Evolutionary conservation across 92 coral and sea anemone genomes (phyloP), one percentile per base, ranked within the genome.

Genomic region (Zoanthus solanderi): DNA sequence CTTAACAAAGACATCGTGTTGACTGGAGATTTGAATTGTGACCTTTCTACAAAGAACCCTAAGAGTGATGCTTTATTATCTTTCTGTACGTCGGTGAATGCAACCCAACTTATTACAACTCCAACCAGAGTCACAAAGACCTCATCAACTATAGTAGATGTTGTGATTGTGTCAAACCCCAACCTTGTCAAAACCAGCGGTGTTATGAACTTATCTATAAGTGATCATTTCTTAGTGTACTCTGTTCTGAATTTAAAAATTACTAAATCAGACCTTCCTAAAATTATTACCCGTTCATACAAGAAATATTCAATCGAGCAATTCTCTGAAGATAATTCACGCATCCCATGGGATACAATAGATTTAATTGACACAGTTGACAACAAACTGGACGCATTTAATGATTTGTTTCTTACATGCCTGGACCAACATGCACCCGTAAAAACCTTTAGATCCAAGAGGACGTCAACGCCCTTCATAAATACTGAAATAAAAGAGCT

Each of bases 101-200:
- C 84, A 14, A 76, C 84, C 5, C 88, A 87, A 10, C 45, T 78
- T 7, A 69, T 68, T 46, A 63, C 78, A 3, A 30, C 7, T 0
- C 78, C 79, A 31, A 87, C 79, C 10, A 79, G 80, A 48, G 86
- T 78, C 7, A 87, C 86, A 32, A 50, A 79, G 65, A 48, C 86
- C 29, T 42, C 77, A 2, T 71, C 58, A 37, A 66, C 90, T 6
- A 56, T 87, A 9, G 31, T 87, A 18, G 90, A 87, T 71, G 79
- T 87, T 28, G 71, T 78, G 7, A 30, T 72, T 2, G 61, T 71
- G 5, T 87, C 79, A 34, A 53, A 87, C 46, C 72, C 73, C 30
- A 17, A 61, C 60, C 57, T 75, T 46, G 57, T 75, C 9, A 75
- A 75, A 29, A 2, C 31, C 9, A 75, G 66, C 8, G 80, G 66